phyloP scores from a whole-genome alignment of 2,113 vertebrate genomes.

The Spea bombifrons region DNA sequence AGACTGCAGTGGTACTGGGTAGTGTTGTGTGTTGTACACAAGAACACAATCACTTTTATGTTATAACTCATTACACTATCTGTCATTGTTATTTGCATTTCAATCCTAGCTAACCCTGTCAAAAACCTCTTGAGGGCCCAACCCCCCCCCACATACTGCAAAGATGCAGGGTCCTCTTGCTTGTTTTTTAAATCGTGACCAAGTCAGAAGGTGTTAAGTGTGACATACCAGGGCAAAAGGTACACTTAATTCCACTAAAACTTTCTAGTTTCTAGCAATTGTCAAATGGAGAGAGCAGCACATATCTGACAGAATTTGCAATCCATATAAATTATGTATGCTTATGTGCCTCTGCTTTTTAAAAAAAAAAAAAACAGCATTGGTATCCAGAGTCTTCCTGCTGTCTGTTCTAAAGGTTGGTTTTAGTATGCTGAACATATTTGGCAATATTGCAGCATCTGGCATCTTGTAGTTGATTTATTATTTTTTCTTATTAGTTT shows the following conservation, averaged over 20 bases:
- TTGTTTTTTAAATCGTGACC: too few species aligned
- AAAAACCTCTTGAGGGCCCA: too few species aligned
- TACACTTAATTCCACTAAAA: background rate
- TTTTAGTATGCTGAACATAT: constrained; percentile 8
- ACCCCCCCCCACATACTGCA: too few species aligned
- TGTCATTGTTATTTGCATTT: too few species aligned
- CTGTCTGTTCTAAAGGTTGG: constrained; percentile 15
- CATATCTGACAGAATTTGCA: constrained; percentile 33
- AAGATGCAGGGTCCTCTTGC: too few species aligned
- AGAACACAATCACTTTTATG: too few species aligned
- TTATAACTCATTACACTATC: too few species aligned
- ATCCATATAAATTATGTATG: constrained; percentile 26
- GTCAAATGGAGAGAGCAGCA: constrained; percentile 27
- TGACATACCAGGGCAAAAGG: too few species aligned
- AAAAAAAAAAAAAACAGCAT: background rate
- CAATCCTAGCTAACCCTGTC: too few species aligned
- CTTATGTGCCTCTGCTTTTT: constrained; percentile 1
- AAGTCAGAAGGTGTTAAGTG: too few species aligned
- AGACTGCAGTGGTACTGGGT: too few species aligned
- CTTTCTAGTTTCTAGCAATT: constrained; percentile 51
- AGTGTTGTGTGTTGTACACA: too few species aligned
- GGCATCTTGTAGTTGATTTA: background rate
- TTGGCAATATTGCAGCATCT: background rate
- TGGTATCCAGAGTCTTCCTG: constrained; percentile 11
- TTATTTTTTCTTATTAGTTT: background rate